Conservation (phyloP, 2,888 invertebrate species). For the Sarcophaga rosellei region DNA sequence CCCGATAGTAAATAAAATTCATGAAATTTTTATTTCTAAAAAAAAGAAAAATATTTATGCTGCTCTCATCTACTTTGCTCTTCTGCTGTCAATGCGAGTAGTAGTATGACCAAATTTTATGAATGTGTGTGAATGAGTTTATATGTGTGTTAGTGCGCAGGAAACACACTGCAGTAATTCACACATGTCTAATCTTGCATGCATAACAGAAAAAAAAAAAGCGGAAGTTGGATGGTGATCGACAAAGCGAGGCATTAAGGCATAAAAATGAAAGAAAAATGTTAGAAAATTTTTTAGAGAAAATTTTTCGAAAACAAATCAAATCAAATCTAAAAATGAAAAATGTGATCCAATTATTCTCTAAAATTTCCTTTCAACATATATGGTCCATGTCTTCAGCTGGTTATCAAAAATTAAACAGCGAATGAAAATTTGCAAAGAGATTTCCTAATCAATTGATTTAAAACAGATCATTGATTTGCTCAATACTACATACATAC, state of each 20-base stretch:
- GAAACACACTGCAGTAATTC: not conserved
- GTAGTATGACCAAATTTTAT: not conserved
- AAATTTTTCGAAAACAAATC: no score
- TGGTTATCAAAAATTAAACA: no score
- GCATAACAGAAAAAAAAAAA: not conserved
- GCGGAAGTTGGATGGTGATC: not conserved
- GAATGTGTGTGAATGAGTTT: not conserved
- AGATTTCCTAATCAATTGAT: no score
- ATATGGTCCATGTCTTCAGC: no score
- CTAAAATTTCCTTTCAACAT: no score
- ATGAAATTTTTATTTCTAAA: not conserved
- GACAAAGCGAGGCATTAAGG: not conserved
- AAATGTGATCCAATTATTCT: no score
- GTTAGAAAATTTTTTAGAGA: no score
- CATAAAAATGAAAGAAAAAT: no score
- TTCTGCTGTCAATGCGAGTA: not conserved
- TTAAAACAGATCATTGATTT: no score
- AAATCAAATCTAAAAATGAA: no score
- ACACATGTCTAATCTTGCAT: not conserved
- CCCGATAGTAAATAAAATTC: conserved; percentile 31
- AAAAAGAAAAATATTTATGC: not conserved
- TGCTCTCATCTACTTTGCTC: not conserved
- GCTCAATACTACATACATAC: no score
- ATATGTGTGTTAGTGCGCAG: not conserved
- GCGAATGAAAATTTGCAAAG: no score